Evolutionary conservation across 2,797 vertebrate species (phyloP), one percentile per base, ranked within the genome.

Genomic region (Echiichthys vipera): DNA sequence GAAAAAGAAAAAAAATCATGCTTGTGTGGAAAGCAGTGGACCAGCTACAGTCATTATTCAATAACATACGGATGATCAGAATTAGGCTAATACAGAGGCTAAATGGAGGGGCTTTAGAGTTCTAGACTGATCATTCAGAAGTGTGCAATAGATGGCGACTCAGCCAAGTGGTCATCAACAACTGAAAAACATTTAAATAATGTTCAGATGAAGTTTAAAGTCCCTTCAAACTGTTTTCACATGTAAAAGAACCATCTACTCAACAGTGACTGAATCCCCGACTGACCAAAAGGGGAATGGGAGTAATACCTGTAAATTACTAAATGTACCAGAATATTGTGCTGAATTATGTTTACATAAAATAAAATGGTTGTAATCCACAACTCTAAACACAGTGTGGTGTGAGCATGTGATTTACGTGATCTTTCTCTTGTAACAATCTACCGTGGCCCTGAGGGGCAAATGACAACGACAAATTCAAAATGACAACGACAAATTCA

Each of bases 81-180:
- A 20, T n/a, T n/a, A n/a, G n/a, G n/a, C n/a, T 29, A 5, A 56
- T 18, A 4, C 3, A 36, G 27, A 55, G 25, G 39, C 39, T 7
- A 32, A 13, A 29, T 2, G 1, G 9, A 42, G 29, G 20, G 66
- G 47, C 56, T 82, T 76, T 11, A 43, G n/a, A 77, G 37, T 63
- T 59, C 53, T 5, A 66, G 12, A 29, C 40, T 46, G 63, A 59
- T 46, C 54, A 45, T 71, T 70, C 34, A 27, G 65, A 40, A 51
- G 40, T 15, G 24, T 56, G 68, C 11, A 20, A 59, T 63, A 10
- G 77, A 80, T 82, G 84, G 66, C 59, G 3, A 82, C 89, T 89
- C 86, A 82, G 88, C 78, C 88, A 91, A 84, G 89, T 53, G 63
- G 29, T 79, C 84, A 84, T 78, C 74, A 65, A 71, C 49, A 40